Percentiles rank a stretch among this genome's conserved stretches.
Evolutionary conservation across 2,797 vertebrate species (phyloP).

Genomic region (Podargus strigoides): DNA sequence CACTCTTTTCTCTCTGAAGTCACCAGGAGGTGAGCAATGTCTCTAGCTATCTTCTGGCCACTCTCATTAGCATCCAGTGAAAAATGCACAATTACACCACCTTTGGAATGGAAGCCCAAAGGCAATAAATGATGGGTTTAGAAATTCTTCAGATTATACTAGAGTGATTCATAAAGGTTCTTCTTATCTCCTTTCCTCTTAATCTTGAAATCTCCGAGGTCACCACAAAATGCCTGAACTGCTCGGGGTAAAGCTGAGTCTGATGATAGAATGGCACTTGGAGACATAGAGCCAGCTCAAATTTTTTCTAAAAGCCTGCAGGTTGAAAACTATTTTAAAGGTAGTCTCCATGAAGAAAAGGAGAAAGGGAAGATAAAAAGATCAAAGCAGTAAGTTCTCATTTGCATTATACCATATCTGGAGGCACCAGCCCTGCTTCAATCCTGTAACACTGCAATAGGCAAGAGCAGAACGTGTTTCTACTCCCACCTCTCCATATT

Average conservation of each 20-base stretch:
- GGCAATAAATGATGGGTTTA: constrained; percentile 20
- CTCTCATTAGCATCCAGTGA: not conserved
- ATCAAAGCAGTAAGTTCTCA: constrained; percentile 37
- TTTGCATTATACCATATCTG: constrained; percentile 44
- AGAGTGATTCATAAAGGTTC: constrained; percentile 55
- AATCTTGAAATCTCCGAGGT: constrained; percentile 51
- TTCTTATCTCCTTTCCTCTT: constrained; percentile 32
- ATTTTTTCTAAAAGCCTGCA: constrained; percentile 21
- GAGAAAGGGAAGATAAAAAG: constrained; percentile 51
- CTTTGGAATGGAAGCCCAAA: constrained; percentile 25
- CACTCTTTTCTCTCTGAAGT: not conserved
- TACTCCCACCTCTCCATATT: constrained; percentile 42
- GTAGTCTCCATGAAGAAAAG: constrained; percentile 8
- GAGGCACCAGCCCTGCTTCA: constrained; percentile 31
- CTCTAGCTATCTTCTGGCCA: constrained; percentile 13
- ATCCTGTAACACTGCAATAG: not conserved
- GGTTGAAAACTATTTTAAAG: not conserved
- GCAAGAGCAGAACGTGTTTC: constrained; percentile 44
- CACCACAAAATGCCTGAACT: constrained; percentile 43
- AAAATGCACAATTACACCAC: not conserved
- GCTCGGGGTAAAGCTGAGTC: not conserved
- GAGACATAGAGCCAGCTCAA: constrained; percentile 20
- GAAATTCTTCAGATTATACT: constrained; percentile 37
- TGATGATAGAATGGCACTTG: not conserved
- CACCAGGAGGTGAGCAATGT: not conserved